Base-by-base conservation (phyloP, 1,140 invertebrate genomes). In the Sinella curviseta region DNA sequence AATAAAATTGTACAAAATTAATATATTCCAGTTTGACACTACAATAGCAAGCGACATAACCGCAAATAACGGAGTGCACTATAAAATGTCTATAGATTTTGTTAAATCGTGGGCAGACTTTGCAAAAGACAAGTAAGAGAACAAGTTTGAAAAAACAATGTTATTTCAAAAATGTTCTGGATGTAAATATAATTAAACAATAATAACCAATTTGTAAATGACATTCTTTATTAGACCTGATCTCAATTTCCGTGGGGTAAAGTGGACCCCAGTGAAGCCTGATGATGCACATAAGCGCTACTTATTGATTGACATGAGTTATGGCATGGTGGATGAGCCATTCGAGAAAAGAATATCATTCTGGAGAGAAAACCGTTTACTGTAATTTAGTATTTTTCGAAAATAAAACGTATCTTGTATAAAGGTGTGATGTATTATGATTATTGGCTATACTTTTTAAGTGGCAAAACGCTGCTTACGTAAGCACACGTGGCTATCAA, bases 1-100 rank as follows among this genome's bases (percentile, higher is more conserved):
- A n/a, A n/a, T n/a, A n/a, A n/a, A n/a, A n/a, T n/a, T n/a, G n/a
- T n/a, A n/a, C n/a, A n/a, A n/a, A n/a, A n/a, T n/a, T n/a, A n/a
- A n/a, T n/a, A n/a, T n/a, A n/a, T n/a, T n/a, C n/a, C n/a, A n/a
- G 73, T 82, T 82, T 55, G 77, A 78, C 48, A 76, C 79, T 28
- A 75, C 81, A 14, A 35, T 79, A 24, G 33, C 76, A 12, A 26
- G 75, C 16, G 78, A 77, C 26, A 55, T 77, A 4, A 67, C 54
- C 26, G 48, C 75, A 2, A 1, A 55, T 20, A 35, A 75, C 16
- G 70, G 67, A 20, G 78, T 77, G 12, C 74, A 82, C 24, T 80
- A 65, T 33, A 28, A 3, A 39, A 82, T 82, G 78, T 80, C 78
- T 3, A 14, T 28, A 1, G 65, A 33, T 4, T 73, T 82, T 77